Evolutionary conservation across 2,797 vertebrate genomes (phyloP).

Genomic region (Malacoraja senta): DNA sequence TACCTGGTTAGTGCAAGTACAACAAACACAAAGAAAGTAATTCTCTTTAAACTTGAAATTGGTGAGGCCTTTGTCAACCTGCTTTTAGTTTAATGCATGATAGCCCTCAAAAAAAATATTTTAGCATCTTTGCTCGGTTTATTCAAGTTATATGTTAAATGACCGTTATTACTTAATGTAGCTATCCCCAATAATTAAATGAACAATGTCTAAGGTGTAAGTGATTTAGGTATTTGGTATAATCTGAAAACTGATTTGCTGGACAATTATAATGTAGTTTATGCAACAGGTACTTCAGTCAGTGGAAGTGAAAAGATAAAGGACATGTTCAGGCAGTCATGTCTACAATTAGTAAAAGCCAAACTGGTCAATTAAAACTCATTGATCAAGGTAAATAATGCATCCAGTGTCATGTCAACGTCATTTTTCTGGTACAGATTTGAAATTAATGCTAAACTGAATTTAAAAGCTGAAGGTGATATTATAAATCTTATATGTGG

Average conservation of each 20-base stretch:
- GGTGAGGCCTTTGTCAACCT: not conserved
- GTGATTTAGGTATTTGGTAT: not conserved
- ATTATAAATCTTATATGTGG: not conserved
- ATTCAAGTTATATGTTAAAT: not conserved
- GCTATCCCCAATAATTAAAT: not conserved
- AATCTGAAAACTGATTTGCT: not conserved
- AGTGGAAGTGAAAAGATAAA: not conserved
- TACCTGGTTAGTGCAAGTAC: not conserved
- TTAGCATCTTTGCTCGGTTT: too few relatives aligned
- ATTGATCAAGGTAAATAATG: not conserved
- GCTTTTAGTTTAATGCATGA: not conserved
- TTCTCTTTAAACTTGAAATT: not conserved
- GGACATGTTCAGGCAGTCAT: not conserved
- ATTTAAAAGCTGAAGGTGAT: not conserved
- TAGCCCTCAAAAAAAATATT: not conserved
- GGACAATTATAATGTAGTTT: not conserved
- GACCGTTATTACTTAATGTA: not conserved
- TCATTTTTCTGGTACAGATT: not conserved
- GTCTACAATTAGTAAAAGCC: not conserved
- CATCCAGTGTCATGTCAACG: not conserved
- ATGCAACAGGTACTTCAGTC: not conserved
- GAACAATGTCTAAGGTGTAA: not conserved
- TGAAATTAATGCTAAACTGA: slow-evolving; percentile 5
- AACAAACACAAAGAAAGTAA: not conserved
- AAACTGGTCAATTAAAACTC: not conserved